These are phyloP conservation scores for Clivina fossor DNA, from an alignment of 2,888 invertebrate genomes.

Conservation along the genomic window DNA sequence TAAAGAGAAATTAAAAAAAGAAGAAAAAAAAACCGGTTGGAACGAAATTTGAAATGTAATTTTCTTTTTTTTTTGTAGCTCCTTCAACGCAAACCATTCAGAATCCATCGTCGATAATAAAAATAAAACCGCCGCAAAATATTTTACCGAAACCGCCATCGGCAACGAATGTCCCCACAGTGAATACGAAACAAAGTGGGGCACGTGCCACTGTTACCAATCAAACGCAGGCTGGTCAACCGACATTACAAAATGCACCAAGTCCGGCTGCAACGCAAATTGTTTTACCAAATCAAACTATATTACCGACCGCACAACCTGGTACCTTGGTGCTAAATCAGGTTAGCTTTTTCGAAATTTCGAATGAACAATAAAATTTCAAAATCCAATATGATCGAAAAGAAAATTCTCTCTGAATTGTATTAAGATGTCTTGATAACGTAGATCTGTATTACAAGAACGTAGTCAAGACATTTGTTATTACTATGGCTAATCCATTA, in stretches of 20 bases:
- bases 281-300: constrained; percentile 40
- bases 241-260: constrained; percentile 20
- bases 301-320: constrained; percentile 51
- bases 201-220: constrained; percentile 45
- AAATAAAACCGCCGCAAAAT: constrained; percentile 53
- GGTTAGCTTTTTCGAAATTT: constrained; percentile 52
- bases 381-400: too few relatives aligned
- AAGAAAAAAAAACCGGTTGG: too few relatives aligned
- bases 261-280: constrained; percentile 18
- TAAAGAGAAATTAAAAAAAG: too few relatives aligned
- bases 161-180: constrained; percentile 48
- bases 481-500: too few relatives aligned
- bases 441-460: too few relatives aligned
- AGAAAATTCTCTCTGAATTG: too few relatives aligned
- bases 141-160: constrained; percentile 54
- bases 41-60: not conserved
- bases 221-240: not conserved
- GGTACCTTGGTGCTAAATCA: constrained; percentile 50
- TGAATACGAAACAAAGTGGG: constrained; percentile 51
- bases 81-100: constrained; percentile 33
- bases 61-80: not conserved
- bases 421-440: too few relatives aligned
- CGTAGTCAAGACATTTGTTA: too few relatives aligned
- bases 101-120: constrained; percentile 50
- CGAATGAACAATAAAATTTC: too few relatives aligned